Evolutionary conservation across 2,113 vertebrate genomes (phyloP).

Genomic region (Urocynchramus pylzowi): DNA sequence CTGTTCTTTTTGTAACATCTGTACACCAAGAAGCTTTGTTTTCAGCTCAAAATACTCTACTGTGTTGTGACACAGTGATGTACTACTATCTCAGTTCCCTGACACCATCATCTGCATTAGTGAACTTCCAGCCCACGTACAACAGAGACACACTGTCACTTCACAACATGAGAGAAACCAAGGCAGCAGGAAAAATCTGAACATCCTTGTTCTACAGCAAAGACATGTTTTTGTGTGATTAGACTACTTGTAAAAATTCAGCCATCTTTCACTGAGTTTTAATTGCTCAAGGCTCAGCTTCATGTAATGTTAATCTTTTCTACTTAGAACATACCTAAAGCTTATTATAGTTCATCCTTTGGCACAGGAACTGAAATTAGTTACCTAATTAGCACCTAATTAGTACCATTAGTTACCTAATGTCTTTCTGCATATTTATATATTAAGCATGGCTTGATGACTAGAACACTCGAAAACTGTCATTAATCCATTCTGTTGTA

Average conservation of each 20-base stretch:
- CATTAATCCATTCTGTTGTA: not conserved
- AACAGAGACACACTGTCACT: not conserved
- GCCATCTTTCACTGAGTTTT: not conserved
- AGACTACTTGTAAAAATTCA: not conserved
- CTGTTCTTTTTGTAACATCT: not conserved
- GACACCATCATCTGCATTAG: not conserved
- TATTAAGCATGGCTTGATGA: not conserved
- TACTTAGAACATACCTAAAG: not conserved
- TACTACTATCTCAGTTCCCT: accelerated
- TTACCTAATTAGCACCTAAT: slow-evolving; percentile 19
- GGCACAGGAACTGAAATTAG: slow-evolving; percentile 11
- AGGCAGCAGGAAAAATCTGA: not conserved
- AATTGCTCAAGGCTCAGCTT: slow-evolving; percentile 9
- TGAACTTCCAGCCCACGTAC: not conserved
- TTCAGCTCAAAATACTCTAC: not conserved
- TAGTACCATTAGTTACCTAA: slow-evolving; percentile 23
- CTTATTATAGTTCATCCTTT: slow-evolving; percentile 3
- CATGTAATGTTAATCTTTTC: not conserved
- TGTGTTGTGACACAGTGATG: not conserved
- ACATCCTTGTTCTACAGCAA: not conserved
- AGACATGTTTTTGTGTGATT: not conserved
- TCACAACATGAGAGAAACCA: not conserved
- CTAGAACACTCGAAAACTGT: not conserved
- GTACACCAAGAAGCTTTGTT: not conserved
- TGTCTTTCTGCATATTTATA: not conserved